phyloP scores from a whole-genome alignment of 2,797 vertebrate genomes.

The Enteromius viviparus region DNA sequence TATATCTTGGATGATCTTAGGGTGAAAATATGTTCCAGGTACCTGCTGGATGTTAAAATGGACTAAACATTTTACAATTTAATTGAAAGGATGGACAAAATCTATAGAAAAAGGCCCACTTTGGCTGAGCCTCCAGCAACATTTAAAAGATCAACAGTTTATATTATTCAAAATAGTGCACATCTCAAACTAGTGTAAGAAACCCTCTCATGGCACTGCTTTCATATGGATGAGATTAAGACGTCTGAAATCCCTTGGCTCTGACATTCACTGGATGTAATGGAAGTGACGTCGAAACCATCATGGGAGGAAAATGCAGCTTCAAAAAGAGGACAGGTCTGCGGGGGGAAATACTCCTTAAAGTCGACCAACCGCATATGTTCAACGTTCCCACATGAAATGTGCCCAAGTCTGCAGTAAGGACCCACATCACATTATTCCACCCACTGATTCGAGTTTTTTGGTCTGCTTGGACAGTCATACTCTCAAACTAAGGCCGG shows the following conservation, averaged over 20 bases:
- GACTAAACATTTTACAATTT: neutral
- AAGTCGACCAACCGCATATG: neutral
- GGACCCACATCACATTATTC: slow-evolving; percentile 9
- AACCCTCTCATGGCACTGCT: slow-evolving; percentile 20
- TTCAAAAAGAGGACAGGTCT: slow-evolving; percentile 26
- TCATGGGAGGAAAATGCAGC: slow-evolving; percentile 17
- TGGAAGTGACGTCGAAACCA: slow-evolving; percentile 19
- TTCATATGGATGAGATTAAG: slow-evolving; percentile 39
- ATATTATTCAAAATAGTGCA: neutral
- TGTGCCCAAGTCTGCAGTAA: neutral
- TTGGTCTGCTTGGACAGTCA: slow-evolving; percentile 27
- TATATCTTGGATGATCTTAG: neutral
- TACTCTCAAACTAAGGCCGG: slow-evolving; percentile 3
- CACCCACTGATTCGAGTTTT: slow-evolving; percentile 2
- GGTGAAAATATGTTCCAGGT: neutral
- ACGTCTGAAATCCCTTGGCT: slow-evolving; percentile 3
- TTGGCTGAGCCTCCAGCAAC: slow-evolving; percentile 3
- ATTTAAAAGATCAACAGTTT: slow-evolving; percentile 25
- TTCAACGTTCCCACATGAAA: neutral
- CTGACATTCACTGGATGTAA: slow-evolving; percentile 27
- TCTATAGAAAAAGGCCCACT: neutral
- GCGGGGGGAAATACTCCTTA: neutral
- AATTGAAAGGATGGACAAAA: neutral
- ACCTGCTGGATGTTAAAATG: neutral
- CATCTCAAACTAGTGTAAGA: slow-evolving; percentile 9